A percentile compares a stretch with the other conserved stretches of the same genome.
phyloP scores from a whole-genome alignment of 2,888 invertebrate genomes.

The Xylocampa areola region DNA sequence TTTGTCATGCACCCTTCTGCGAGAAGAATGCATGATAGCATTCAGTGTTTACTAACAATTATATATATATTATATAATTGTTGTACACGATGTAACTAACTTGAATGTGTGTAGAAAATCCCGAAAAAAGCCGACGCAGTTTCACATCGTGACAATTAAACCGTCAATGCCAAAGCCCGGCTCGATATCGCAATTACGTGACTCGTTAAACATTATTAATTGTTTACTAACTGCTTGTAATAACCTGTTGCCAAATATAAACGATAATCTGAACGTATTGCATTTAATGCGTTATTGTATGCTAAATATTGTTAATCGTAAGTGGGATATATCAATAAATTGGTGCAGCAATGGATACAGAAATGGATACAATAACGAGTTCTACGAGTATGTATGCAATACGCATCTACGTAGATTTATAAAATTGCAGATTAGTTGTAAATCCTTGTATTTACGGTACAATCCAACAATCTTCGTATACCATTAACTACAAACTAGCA shows the following conservation, averaged over 20 bases:
- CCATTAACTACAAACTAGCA: conserved; percentile 11
- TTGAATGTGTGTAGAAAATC: conserved; percentile 16
- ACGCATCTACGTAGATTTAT: conserved; percentile 3
- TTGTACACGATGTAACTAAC: too few species aligned
- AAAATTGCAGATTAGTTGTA: conserved; percentile 24
- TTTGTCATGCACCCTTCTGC: too few species aligned
- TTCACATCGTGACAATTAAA: conserved; percentile 58
- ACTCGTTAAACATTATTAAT: conserved; percentile 62
- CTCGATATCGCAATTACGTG: conserved; percentile 57
- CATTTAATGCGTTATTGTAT: conserved; percentile 44
- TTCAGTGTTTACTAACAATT: too few species aligned
- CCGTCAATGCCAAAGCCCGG: conserved; percentile 54
- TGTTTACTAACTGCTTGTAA: conserved; percentile 57
- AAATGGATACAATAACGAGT: conserved; percentile 7
- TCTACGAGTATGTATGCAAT: conserved; percentile 7
- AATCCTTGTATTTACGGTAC: conserved; percentile 4
- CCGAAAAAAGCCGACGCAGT: conserved; percentile 19
- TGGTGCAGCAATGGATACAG: conserved; percentile 12
- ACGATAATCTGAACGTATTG: conserved; percentile 50
- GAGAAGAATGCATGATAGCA: too few species aligned
- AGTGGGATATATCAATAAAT: conserved; percentile 35
- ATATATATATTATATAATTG: too few species aligned
- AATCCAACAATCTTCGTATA: conserved; percentile 34
- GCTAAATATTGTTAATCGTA: conserved; percentile 35
- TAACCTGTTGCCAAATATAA: conserved; percentile 56